Evolutionary conservation across 2,113 vertebrate species (phyloP).

Genomic region (Chaetura pelagica): DNA sequence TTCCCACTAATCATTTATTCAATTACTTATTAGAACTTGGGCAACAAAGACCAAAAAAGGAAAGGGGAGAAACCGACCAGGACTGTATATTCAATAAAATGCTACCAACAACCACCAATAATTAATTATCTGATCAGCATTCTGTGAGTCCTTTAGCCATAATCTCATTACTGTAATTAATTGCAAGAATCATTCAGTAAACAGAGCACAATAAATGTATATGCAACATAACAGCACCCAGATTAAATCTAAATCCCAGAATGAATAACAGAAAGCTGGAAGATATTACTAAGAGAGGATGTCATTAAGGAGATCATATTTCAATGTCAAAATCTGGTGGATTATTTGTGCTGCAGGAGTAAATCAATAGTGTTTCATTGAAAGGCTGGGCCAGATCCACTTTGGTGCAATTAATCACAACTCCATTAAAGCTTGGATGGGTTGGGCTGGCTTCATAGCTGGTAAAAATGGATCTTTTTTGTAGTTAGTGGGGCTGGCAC

Average conservation of each 20-base stretch:
- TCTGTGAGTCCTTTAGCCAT: constrained; percentile 23
- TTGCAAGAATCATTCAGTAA: constrained; percentile 52
- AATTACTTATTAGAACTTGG: constrained; percentile 57
- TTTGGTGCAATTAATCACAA: constrained; percentile 52
- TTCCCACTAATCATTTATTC: constrained; percentile 64
- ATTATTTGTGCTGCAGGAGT: constrained; percentile 9
- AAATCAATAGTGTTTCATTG: constrained; percentile 55
- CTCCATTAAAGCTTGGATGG: constrained; percentile 25
- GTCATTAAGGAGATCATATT: constrained; percentile 40
- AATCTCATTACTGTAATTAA: constrained; percentile 66
- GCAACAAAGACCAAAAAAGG: constrained; percentile 51
- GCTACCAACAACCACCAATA: background rate
- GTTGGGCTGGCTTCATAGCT: background rate
- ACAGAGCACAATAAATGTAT: constrained; percentile 56
- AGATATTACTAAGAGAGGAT: constrained; percentile 14
- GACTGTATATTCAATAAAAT: constrained; percentile 29
- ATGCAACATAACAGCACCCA: constrained; percentile 45
- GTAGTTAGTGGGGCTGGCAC: background rate
- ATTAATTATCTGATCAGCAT: constrained; percentile 68
- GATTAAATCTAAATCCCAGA: constrained; percentile 70
- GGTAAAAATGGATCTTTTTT: background rate
- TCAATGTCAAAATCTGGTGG: constrained; percentile 62
- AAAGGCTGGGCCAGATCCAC: constrained; percentile 20
- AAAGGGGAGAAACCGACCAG: constrained; percentile 6
- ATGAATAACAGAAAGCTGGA: constrained; percentile 49